Base-by-base conservation (phyloP, 2,797 vertebrate genomes). In the Sardinella longiceps region DNA sequence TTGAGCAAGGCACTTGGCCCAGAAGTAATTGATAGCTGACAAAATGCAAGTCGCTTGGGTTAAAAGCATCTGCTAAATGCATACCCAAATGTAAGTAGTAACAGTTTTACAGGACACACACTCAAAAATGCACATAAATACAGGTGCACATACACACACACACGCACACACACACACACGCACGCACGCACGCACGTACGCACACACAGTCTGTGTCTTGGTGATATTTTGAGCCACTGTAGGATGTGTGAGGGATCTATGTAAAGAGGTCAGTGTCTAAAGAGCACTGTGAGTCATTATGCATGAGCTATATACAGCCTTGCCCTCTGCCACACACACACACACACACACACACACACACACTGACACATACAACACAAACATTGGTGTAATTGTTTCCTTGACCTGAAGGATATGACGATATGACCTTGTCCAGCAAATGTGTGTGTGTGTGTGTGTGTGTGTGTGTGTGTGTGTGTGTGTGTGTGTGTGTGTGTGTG, bases 381-480 rank as follows among this genome's bases (percentile, higher is more conserved):
- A 43, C 43, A 43, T 43, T 43, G 43, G 43, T 43, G 43, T 43
- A 43, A 43, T 43, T 43, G 43, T 43, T 43, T 43, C 43, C 43
- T 7, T 43, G 43, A 43, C 43, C 43, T 43, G 43, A 43, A 43
- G 43, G 43, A 43, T 7, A 43, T 43, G 43, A 43, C 56, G 43
- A 43, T 7, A 43, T 43, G 43, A 43, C 56, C 48, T 50, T 3
- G 15, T 50, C 15, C 14, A 50, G 48, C 48, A 11, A 20, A 7
- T 23, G 56, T 66, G 28, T 66, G 60, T 66, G 60, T 70, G 63
- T 66, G 28, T 33, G 63, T 66, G 63, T 66, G 63, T 70, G 63
- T 70, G 14, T 70, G 63, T 70, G 28, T 37, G 63, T 70, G 12
- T 70, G 63, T 63, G 58, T 63, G 58, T 63, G 58, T 63, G 58